Percentiles rank a stretch among this genome's conserved stretches.
Conservation (phyloP, 2,113 vertebrate genomes). For the Glaucomys volans region DNA sequence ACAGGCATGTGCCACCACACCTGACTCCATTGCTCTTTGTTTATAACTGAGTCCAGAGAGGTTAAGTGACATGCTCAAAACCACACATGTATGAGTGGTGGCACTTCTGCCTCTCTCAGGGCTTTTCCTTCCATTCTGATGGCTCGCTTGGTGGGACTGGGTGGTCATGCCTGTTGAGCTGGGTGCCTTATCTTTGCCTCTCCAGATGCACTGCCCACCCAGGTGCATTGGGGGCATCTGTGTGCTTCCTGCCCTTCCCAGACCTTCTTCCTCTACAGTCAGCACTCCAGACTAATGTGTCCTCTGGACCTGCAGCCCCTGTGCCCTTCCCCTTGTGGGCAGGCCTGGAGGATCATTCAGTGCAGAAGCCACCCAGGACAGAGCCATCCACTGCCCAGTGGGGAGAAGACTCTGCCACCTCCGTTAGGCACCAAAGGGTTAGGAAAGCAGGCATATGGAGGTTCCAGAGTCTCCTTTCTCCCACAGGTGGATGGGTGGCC, state of each 20-base stretch:
- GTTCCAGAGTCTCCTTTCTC: not conserved
- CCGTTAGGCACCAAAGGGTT: not conserved
- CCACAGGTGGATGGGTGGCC: no score
- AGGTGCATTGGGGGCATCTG: rapidly evolving
- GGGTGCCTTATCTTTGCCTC: no score
- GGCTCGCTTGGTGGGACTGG: rapidly evolving
- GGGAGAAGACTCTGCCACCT: not conserved
- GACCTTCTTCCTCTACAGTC: not conserved
- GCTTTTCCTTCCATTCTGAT: not conserved
- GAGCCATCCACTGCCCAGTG: no score
- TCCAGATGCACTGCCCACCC: not conserved
- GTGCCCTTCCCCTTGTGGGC: not conserved
- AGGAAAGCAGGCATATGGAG: not conserved
- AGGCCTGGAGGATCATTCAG: not conserved
- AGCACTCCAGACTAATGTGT: not conserved
- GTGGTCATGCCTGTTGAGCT: not conserved
- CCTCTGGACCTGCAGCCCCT: not conserved
- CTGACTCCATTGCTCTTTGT: not conserved
- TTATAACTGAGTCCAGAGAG: not conserved
- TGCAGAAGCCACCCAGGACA: not conserved
- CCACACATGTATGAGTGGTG: rapidly evolving
- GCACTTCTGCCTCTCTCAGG: rapidly evolving
- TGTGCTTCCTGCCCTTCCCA: not conserved
- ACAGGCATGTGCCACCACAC: no score
- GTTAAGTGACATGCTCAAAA: not conserved